Evolutionary conservation across 2,113 vertebrate genomes (phyloP).

Genomic region (Pachypanchax playfairii): DNA sequence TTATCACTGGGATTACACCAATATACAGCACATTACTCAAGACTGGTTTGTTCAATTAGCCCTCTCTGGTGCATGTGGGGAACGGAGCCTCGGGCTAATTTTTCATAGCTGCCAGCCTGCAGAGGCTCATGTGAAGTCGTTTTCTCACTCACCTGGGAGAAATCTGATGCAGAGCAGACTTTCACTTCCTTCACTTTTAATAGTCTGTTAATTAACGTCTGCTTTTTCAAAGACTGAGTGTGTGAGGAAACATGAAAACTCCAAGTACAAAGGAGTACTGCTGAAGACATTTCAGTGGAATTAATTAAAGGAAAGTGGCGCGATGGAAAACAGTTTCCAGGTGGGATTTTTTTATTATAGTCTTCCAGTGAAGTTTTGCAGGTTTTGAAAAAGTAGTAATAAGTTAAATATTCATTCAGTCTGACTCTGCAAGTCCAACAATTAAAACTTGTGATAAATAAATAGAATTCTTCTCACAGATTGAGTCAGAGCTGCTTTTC

Average conservation of each 20-base stretch:
- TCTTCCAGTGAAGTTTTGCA: background rate
- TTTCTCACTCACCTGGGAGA: conserved; percentile 66
- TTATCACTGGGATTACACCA: conserved; percentile 72
- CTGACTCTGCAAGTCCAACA: conserved; percentile 5
- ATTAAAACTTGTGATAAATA: too few species aligned
- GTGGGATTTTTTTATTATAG: conserved; percentile 13
- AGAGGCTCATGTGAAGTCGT: conserved; percentile 63
- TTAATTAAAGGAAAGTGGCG: conserved; percentile 50
- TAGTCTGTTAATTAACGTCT: conserved; percentile 73
- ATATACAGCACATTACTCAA: conserved; percentile 70
- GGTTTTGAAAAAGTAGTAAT: background rate
- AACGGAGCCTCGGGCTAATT: conserved; percentile 60
- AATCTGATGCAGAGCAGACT: conserved; percentile 44
- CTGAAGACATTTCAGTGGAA: conserved; percentile 35
- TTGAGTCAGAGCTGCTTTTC: background rate
- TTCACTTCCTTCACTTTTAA: conserved; percentile 76
- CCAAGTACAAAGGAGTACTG: conserved; percentile 3
- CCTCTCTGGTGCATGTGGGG: conserved; percentile 55
- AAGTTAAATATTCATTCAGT: conserved; percentile 2
- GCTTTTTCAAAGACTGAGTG: conserved; percentile 44
- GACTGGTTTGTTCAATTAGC: conserved; percentile 73
- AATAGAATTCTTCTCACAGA: background rate
- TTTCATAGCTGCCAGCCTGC: conserved; percentile 66
- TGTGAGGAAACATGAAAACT: conserved; percentile 29
- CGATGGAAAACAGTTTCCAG: conserved; percentile 38